A percentile compares a stretch with the other conserved stretches of the same genome.
These are phyloP conservation scores for Holothuria leucospilota DNA, from an alignment of 53 echinoderm and acorn worm species.

Conservation along the genomic window DNA sequence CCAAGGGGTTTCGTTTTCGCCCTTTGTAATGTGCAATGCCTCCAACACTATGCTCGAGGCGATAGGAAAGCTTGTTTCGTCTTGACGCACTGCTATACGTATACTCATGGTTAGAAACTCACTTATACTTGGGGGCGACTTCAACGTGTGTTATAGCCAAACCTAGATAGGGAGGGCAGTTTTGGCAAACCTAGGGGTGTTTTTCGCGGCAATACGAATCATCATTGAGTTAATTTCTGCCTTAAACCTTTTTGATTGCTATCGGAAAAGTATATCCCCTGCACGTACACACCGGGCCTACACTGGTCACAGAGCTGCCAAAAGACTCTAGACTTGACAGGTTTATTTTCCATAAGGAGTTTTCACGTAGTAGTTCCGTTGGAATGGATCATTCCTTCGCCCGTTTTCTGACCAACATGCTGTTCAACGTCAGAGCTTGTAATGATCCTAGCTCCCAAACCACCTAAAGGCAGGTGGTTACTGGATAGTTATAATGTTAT, in stretches of 20 bases:
- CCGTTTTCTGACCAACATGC: not conserved
- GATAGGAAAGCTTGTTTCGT: too few species aligned
- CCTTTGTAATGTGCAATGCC: too few species aligned
- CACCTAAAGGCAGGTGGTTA: too few species aligned
- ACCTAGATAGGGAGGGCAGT: not conserved
- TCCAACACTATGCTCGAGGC: too few species aligned
- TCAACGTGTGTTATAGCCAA: too few species aligned
- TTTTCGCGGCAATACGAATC: not conserved
- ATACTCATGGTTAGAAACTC: not conserved
- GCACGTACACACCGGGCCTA: not conserved
- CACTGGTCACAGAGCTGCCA: not conserved
- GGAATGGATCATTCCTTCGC: not conserved
- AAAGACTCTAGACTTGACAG: conserved; percentile 9
- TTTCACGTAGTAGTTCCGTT: not conserved
- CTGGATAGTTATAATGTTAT: not conserved
- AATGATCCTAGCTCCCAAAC: too few species aligned
- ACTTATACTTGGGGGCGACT: not conserved
- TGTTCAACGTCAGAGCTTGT: not conserved
- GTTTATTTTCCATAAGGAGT: not conserved
- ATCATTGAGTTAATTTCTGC: not conserved
- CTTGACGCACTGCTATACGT: too few species aligned
- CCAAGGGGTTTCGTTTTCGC: too few species aligned
- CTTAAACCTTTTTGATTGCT: not conserved
- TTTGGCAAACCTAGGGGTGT: not conserved
- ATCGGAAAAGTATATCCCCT: not conserved